Conservation (phyloP, 2,113 vertebrate genomes). For the Tympanuchus pallidicinctus region DNA sequence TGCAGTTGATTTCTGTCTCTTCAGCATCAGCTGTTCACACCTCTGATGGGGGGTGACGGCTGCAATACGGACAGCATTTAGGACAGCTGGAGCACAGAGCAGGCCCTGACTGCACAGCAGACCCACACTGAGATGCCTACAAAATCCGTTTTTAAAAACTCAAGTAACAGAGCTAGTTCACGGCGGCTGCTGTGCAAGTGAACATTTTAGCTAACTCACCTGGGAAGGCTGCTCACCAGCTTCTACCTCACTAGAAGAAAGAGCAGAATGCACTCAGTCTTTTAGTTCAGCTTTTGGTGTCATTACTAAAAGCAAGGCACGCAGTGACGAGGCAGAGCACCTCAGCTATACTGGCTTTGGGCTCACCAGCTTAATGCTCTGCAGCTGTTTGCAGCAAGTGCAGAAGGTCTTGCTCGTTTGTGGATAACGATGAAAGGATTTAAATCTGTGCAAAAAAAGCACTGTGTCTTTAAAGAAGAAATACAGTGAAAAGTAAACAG, state of each 20-base stretch:
- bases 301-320: not conserved
- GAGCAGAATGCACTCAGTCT: not conserved
- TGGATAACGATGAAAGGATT: not conserved
- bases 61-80: not conserved
- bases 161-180: not conserved
- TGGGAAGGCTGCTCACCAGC: not conserved
- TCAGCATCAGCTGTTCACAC: not conserved
- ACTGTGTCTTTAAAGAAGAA: not conserved
- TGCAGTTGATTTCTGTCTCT: not conserved
- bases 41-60: not conserved
- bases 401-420: not conserved
- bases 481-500: not conserved
- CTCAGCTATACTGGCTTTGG: not conserved
- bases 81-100: not conserved
- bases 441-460: not conserved
- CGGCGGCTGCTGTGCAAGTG: not conserved
- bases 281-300: not conserved
- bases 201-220: not conserved
- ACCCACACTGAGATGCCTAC: not conserved
- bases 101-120: accelerated
- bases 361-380: not conserved
- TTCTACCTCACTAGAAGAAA: not conserved
- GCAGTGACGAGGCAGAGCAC: not conserved
- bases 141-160: not conserved
- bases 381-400: not conserved